These are phyloP conservation scores for Ceuthmochares aereus DNA, from an alignment of 2,113 vertebrate genomes.

Conservation along the genomic window DNA sequence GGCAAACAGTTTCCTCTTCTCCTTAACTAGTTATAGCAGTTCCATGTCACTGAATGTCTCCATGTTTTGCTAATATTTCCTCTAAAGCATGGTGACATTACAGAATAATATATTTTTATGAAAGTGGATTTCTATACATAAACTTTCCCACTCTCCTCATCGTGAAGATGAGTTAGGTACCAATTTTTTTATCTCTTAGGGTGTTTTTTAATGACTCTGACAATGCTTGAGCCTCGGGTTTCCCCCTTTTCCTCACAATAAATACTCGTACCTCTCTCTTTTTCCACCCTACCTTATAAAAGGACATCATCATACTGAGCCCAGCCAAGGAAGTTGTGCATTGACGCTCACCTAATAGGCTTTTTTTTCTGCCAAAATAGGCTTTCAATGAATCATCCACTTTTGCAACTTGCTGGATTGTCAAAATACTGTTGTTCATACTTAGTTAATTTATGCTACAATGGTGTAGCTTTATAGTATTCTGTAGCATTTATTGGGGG, in stretches of 20 bases:
- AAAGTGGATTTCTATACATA: background rate
- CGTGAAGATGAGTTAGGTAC: background rate
- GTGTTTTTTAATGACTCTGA: background rate
- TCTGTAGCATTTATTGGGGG: background rate
- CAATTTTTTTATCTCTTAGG: background rate
- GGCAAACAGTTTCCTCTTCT: background rate
- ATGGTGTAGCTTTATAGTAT: background rate
- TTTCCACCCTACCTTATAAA: background rate
- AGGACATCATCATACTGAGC: background rate
- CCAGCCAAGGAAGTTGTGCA: background rate
- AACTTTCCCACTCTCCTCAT: background rate
- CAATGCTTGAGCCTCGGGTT: background rate
- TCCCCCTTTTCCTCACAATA: background rate
- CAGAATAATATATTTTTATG: background rate
- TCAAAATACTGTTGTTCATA: background rate
- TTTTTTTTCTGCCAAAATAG: background rate
- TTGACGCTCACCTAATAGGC: background rate
- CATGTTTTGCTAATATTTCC: background rate
- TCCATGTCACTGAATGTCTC: background rate
- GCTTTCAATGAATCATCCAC: background rate
- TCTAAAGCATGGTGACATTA: background rate
- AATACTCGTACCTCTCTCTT: background rate
- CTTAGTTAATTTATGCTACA: background rate
- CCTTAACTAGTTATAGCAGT: background rate
- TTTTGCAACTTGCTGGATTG: background rate